A percentile compares a stretch with the other conserved stretches of the same genome.
These are phyloP conservation scores for Pogonocichla stellata DNA, from an alignment of 2,113 vertebrate genomes.

Conservation along the genomic window DNA sequence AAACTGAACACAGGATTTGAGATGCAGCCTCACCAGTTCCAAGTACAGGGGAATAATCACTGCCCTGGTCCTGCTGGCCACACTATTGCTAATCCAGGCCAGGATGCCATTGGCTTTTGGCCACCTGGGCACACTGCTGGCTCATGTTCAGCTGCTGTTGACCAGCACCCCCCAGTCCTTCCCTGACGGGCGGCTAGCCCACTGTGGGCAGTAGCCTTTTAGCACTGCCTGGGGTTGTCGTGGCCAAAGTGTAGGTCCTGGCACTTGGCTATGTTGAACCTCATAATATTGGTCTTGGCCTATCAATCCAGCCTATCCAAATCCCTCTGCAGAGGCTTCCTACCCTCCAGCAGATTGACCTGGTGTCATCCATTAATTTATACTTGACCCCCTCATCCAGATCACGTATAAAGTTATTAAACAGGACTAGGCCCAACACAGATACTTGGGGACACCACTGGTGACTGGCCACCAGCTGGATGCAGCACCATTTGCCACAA, in stretches of 20 bases:
- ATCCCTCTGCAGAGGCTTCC: not conserved
- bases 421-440: not conserved
- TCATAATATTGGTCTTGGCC: not conserved
- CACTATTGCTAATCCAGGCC: not conserved
- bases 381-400: not conserved
- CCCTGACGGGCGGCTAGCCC: not conserved
- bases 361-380: not conserved
- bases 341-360: accelerated
- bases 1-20: not conserved
- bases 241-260: not conserved
- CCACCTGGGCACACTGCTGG: not conserved
- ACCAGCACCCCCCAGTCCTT: not conserved
- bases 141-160: not conserved
- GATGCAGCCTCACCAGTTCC: accelerated
- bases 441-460: not conserved
- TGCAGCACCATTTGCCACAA: not conserved
- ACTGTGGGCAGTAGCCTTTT: not conserved
- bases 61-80: not conserved
- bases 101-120: not conserved
- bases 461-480: not conserved
- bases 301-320: not conserved
- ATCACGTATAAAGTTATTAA: no score
- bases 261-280: not conserved
- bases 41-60: not conserved
- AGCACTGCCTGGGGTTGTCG: not conserved